Percentiles rank a stretch among this genome's conserved stretches.
Evolutionary conservation across 92 coral and sea anemone genomes (phyloP).

Genomic region (Diadumene lineata): DNA sequence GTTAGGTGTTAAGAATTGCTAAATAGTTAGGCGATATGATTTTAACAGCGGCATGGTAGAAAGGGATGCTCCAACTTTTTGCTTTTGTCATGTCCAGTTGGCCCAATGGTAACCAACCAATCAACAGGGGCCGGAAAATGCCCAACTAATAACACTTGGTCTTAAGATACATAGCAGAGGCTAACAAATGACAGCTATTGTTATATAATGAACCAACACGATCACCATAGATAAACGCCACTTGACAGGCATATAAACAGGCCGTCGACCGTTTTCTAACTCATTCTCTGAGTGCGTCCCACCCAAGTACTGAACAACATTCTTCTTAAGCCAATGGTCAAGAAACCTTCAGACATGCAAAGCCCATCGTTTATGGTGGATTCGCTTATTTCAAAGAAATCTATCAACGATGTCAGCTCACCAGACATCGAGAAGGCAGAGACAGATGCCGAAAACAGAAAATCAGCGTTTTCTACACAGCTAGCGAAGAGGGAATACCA

Average conservation of each 20-base stretch:
- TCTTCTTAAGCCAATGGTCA: slow-evolving; percentile 17
- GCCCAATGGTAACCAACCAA: slow-evolving; percentile 44
- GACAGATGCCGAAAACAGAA: slow-evolving; percentile 42
- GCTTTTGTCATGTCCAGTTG: slow-evolving; percentile 12
- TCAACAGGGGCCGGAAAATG: slow-evolving; percentile 51
- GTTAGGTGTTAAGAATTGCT: slow-evolving; percentile 5
- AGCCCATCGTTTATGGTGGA: slow-evolving; percentile 72
- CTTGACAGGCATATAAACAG: slow-evolving; percentile 50
- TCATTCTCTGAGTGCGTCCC: slow-evolving; percentile 14
- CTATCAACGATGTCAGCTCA: slow-evolving; percentile 33
- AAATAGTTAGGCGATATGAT: slow-evolving; percentile 29
- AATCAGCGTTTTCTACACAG: slow-evolving; percentile 78
- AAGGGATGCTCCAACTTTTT: not conserved
- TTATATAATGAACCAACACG: slow-evolving; percentile 54
- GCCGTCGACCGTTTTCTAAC: slow-evolving; percentile 20
- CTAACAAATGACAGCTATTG: slow-evolving; percentile 66
- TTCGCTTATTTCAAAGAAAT: slow-evolving; percentile 80
- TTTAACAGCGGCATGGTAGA: slow-evolving; percentile 25
- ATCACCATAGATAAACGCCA: slow-evolving; percentile 48
- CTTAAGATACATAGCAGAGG: slow-evolving; percentile 64
- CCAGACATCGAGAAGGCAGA: slow-evolving; percentile 42
- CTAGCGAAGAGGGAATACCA: slow-evolving; percentile 73
- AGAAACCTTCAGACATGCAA: slow-evolving; percentile 46
- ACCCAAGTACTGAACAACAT: slow-evolving; percentile 12
- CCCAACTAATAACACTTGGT: slow-evolving; percentile 76